Evolutionary conservation across 2,888 invertebrate species (phyloP).

Genomic region (Criorhina ranunculi): DNA sequence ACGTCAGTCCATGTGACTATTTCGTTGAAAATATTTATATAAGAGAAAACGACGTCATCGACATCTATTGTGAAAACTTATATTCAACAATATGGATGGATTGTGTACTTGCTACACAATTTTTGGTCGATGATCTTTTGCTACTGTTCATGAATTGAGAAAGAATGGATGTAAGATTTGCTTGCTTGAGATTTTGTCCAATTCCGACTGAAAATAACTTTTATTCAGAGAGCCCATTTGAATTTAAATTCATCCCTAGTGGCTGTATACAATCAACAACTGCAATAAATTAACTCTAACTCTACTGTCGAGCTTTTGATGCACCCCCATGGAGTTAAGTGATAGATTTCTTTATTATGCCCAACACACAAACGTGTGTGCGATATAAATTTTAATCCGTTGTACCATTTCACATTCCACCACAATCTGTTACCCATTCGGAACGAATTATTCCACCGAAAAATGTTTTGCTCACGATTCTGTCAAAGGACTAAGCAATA

Average conservation of each 20-base stretch:
- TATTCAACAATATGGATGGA: too few species aligned
- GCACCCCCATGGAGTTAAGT: conserved; percentile 54
- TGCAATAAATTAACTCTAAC: conserved; percentile 4
- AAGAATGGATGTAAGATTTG: too few species aligned
- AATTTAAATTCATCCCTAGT: not conserved
- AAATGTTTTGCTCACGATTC: conserved; percentile 50
- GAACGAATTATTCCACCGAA: conserved; percentile 60
- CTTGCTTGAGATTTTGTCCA: not conserved
- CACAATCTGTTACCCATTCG: conserved; percentile 66
- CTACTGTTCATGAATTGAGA: too few species aligned
- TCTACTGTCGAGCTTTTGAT: conserved; percentile 6
- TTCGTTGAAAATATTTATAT: too few species aligned
- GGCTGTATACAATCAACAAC: not conserved
- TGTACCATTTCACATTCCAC: conserved; percentile 55
- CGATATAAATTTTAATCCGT: conserved; percentile 64
- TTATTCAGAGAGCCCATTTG: not conserved
- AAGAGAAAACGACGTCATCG: too few species aligned
- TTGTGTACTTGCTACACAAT: too few species aligned
- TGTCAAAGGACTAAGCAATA: conserved; percentile 72
- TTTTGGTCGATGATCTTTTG: too few species aligned
- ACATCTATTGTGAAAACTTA: too few species aligned
- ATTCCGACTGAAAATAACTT: too few species aligned
- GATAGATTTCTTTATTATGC: conserved; percentile 73
- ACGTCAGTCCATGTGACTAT: too few species aligned
- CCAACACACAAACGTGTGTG: conserved; percentile 11